Base-by-base conservation (phyloP, 2,888 invertebrate species). In the Stenchaetothrips biformis region DNA sequence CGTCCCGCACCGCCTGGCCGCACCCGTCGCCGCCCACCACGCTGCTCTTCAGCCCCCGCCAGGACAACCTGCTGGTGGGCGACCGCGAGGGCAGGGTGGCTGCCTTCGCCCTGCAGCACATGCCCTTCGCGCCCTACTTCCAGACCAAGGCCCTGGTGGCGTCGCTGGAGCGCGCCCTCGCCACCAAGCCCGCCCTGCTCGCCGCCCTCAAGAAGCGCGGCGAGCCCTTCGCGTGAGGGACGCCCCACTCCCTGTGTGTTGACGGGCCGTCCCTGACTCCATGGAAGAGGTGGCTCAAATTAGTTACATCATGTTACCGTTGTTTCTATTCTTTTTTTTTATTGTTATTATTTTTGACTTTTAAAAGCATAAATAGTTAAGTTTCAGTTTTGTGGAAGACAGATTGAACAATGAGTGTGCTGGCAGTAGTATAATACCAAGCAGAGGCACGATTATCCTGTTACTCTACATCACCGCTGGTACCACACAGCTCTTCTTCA, bases 101-200 rank as follows among this genome's bases (percentile, higher is more conserved):
- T 83, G 89, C 94, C 21, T 92, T 92, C 84, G 90, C 92, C 80
- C 87, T 95, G 80, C 91, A 92, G 84, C 92, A 94, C 83, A 93
- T 94, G 88, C 94, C 94, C 0, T 91, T 93, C 84, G 89, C 92
- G 0, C 91, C 93, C 0, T 92, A 90, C 85, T 92, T 92, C 84
- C 93, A 93, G 85, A 89, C 89, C 79, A 88, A 90, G 80, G 88
- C 92, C 84, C 87, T 95, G 3, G 89, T 91, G 49, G 89, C 90
- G 3, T 90, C 92, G 0, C 88, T 95, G 11, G 89, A 89, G 83
- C 90, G 89, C 81, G 90, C 91, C 1, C 86, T 94, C 48, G 88
- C 90, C 49, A 91, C 92, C 2, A 89, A 92, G 82, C 92, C 92
- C 0, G 88, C 89, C 9, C 84, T 94, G 77, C 84, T 91, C 21